Evolutionary conservation across 2,797 vertebrate genomes (phyloP), one percentile per base, ranked within the genome.

Genomic region (Oreonectes daqikongensis): DNA sequence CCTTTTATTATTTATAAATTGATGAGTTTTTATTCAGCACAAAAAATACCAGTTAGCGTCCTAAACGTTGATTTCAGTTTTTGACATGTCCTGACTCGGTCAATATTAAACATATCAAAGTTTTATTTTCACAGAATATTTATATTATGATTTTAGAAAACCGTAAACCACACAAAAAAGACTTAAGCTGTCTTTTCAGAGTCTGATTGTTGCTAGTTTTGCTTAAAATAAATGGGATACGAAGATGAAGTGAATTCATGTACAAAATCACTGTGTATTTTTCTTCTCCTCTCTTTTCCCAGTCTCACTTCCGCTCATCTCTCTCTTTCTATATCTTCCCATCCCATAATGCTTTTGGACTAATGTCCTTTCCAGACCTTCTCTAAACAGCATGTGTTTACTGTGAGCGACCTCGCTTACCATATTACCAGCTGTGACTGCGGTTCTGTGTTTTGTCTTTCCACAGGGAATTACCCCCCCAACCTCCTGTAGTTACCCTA

Each of bases 361-460:
- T 91, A 91, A 92, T 92, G 87, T 84, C 89, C 90, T 92, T 91
- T 92, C 89, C 92, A 92, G 91, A 86, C 84, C 86, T 82, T 85
- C 83, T 85, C 75, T 85, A 87, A 90, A 90, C 89, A 87, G 81
- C 84, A 81, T 85, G 82, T 92, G 91, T 93, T 93, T 92, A 93
- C 89, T 89, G 89, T 86, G 84, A 88, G 82, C 82, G 90, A 93
- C 90, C 91, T 90, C 87, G 90, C 88, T 80, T 82, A 87, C 89
- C 89, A 91, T 92, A 91, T 92, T 91, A 91, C 88, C 93, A 93
- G 91, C 92, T 92, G 92, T 82, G 79, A 81, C 85, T 84, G 84
- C 86, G 84, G 85, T 83, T 64, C 84, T 87, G 84, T 88, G 88
- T 91, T 93, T 87, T 89, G 88, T 91, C 89, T 87, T 87, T 89